These are phyloP conservation scores for Oxygymnocypris stewartii DNA, from an alignment of 2,113 vertebrate species.

Conservation along the genomic window DNA sequence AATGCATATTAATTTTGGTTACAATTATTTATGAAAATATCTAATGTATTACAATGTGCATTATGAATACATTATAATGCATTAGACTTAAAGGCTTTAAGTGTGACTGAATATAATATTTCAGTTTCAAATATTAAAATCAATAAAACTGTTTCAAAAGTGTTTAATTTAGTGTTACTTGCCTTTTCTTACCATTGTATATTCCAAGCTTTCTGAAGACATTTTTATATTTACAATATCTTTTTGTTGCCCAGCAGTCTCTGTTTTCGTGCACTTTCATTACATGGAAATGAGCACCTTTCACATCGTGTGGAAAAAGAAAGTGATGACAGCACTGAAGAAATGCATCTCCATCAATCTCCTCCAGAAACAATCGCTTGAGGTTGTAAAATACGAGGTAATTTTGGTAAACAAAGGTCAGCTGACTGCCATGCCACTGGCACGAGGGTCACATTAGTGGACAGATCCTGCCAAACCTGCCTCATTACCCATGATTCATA, in stretches of 20 bases:
- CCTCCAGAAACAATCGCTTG: not conserved
- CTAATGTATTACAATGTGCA: not conserved
- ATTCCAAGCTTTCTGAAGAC: not conserved
- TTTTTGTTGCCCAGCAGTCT: too few species aligned
- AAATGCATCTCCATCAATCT: not conserved
- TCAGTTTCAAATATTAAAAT: too few species aligned
- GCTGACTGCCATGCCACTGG: slow-evolving; percentile 3
- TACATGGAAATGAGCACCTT: too few species aligned
- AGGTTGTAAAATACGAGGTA: not conserved
- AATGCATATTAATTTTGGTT: not conserved
- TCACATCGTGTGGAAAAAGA: too few species aligned
- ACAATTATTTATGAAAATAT: not conserved
- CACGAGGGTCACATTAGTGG: slow-evolving; percentile 19
- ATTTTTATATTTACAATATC: not conserved
- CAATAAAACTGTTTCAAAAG: not conserved
- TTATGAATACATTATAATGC: not conserved
- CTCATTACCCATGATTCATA: slow-evolving; percentile 33
- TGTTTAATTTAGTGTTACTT: not conserved
- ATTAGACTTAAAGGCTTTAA: not conserved
- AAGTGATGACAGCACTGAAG: too few species aligned
- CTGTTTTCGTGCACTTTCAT: too few species aligned
- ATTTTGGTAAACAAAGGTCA: slow-evolving; percentile 17
- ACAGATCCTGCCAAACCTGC: slow-evolving; percentile 12
- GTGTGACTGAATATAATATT: not conserved
- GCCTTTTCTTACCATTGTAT: not conserved